Evolutionary conservation across 1,140 invertebrate genomes (phyloP), one percentile per base, ranked within the genome.

Genomic region (Drosophila kikkawai): DNA sequence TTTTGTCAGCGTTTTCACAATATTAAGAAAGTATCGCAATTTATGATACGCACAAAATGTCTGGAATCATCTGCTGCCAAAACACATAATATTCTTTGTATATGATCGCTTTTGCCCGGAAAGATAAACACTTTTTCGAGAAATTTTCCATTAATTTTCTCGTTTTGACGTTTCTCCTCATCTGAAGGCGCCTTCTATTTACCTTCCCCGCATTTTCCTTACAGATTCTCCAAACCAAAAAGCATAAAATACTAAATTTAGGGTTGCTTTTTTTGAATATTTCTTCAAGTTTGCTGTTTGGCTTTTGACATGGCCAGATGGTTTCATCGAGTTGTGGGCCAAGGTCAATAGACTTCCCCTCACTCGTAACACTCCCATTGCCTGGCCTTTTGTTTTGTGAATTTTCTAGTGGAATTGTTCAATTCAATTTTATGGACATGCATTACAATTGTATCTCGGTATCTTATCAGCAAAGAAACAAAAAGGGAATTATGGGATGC

Each of bases 391-490:
- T 61, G 15, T 65, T 65, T 36, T 60, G 15, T 13, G 55, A 68
- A 32, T 48, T 68, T 68, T 48, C n/a, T 32, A 41, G 32, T 36
- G 15, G 19, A 63, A 63, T 66, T 66, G 19, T 45, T 64, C 58
- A 59, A 44, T n/a, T n/a, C n/a, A n/a, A 47, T 74, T 67, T 66
- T 60, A 50, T 59, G 79, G 61, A 63, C 45, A 67, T 55, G 63
- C 60, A 39, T 45, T 67, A 77, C 58, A 84, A 64, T 83, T 79
- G 47, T 56, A 56, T 71, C 39, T 70, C 51, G 45, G 37, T 51
- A 75, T 78, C 60, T 77, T 79, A 83, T 68, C 59, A 48, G 45
- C 34, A 41, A 65, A 68, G 42, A 50, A 55, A 22, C 7, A 37
- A 55, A 55, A 37, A 37, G 51, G 34, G 34, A 22, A 37, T 48